These are phyloP conservation scores for Rhinolophus sinicus DNA, from an alignment of 2,113 vertebrate genomes.

Conservation along the genomic window DNA sequence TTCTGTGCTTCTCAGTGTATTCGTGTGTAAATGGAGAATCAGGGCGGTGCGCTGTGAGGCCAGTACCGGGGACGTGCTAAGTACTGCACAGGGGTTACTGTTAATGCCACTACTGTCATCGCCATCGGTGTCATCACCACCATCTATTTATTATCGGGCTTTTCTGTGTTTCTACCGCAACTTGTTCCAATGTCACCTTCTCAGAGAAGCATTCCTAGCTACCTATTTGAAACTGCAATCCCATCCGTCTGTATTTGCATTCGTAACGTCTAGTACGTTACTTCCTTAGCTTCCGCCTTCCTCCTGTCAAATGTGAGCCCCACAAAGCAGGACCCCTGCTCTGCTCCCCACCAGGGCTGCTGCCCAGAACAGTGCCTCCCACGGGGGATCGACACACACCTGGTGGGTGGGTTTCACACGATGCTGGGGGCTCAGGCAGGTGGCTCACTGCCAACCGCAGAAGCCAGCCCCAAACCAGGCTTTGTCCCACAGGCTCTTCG, in stretches of 20 bases:
- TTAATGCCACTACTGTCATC: accelerated
- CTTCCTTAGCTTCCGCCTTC: background rate
- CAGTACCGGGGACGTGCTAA: accelerated
- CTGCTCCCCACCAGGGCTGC: accelerated
- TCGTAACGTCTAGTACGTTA: no score
- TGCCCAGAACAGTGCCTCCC: accelerated
- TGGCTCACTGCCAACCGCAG: no score
- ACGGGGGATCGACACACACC: accelerated
- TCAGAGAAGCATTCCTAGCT: background rate
- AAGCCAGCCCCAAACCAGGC: accelerated
- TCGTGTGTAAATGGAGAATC: background rate
- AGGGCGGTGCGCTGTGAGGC: background rate
- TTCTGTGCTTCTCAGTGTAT: background rate
- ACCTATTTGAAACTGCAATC: no score
- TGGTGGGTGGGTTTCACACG: accelerated
- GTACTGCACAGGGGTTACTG: accelerated
- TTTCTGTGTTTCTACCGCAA: background rate
- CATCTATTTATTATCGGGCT: background rate
- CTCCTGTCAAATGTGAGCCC: background rate
- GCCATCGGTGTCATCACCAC: accelerated
- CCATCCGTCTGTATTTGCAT: background rate
- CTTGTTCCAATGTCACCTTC: background rate
- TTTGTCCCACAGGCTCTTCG: background rate
- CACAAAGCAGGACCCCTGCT: background rate
- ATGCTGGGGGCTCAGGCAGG: no score